Base-by-base conservation (phyloP, 2,888 invertebrate genomes). In the Eilema caniola region DNA sequence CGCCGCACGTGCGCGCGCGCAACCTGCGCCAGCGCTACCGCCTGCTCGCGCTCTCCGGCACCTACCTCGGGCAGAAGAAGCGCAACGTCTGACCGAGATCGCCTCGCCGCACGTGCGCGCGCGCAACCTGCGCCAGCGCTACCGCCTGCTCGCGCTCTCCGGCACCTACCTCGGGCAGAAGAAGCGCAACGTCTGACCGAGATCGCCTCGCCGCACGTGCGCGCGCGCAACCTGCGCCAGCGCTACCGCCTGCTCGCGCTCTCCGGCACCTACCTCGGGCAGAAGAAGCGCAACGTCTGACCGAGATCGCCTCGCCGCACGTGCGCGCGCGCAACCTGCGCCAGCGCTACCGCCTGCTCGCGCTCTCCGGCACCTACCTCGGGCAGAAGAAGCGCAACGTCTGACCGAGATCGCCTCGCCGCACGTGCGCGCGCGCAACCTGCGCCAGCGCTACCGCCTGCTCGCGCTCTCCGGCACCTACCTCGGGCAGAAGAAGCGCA, bases 41-140 rank as follows among this genome's bases (percentile, higher is more conserved):
- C 72, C 96, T 99, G 81, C 96, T 99, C 73, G 97, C 98, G 60
- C 96, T 98, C 82, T 98, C 98, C 73, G 97, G 97, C 77, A 97
- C 96, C 60, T 97, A 97, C 92, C 93, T 96, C 79, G 97, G 97
- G 33, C 96, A 96, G 83, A 96, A 94, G 88, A 95, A 95, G 79
- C 80, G 85, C 28, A 28, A 68, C 56, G n/a, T n/a, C n/a, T n/a
- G 0, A 97, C 97, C 68, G 99, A 99, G 96, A 97, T 99, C 79
- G 97, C 98, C 56, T 99, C 98, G 62, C 96, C 98, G 60, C 99
- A 99, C 94, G 98, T 99, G 62, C 96, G 99, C 80, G 98, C 99
- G 63, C 96, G 98, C 86, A 99, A 99, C 96, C 96, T 99, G 80
- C 97, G 98, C 78, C 98, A 99, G 91, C 96, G 99, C 68, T 98